Percentiles rank a stretch among this genome's conserved stretches.
phyloP scores from a whole-genome alignment of 2,888 invertebrate genomes.

The Dynastes grantii region DNA sequence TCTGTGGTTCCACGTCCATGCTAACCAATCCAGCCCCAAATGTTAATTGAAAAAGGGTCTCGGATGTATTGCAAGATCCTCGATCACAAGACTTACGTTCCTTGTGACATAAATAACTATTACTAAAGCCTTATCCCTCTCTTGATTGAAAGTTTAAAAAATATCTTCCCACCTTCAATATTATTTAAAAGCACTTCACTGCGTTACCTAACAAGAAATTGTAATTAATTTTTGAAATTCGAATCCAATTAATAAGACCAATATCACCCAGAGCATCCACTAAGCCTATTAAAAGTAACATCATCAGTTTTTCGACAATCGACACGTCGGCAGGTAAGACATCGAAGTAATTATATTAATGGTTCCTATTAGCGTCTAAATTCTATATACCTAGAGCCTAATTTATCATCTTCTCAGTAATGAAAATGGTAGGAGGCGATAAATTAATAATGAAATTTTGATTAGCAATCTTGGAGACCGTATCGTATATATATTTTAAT shows the following conservation, averaged over 20 bases:
- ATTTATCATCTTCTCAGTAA: neutral
- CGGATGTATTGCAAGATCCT: too few species aligned
- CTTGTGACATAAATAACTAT: too few species aligned
- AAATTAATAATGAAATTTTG: neutral
- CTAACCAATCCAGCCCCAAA: too few species aligned
- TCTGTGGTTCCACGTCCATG: too few species aligned
- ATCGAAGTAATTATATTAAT: neutral
- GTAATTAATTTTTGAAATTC: neutral
- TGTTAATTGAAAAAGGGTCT: too few species aligned
- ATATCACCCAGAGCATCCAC: neutral
- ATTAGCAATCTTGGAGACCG: neutral
- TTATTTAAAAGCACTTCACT: too few species aligned
- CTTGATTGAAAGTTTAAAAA: too few species aligned
- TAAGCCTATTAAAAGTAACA: neutral
- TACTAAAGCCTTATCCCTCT: too few species aligned
- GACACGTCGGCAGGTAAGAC: neutral
- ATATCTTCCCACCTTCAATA: too few species aligned
- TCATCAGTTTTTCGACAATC: neutral
- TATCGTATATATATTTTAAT: slow-evolving; percentile 7
- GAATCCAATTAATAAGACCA: neutral
- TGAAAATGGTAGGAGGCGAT: neutral
- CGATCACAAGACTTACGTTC: too few species aligned
- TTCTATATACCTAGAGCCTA: neutral
- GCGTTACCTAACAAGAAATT: too few species aligned
- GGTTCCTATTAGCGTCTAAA: neutral